Base-by-base conservation (phyloP, 2,888 invertebrate species). In the Lymantria dispar region DNA sequence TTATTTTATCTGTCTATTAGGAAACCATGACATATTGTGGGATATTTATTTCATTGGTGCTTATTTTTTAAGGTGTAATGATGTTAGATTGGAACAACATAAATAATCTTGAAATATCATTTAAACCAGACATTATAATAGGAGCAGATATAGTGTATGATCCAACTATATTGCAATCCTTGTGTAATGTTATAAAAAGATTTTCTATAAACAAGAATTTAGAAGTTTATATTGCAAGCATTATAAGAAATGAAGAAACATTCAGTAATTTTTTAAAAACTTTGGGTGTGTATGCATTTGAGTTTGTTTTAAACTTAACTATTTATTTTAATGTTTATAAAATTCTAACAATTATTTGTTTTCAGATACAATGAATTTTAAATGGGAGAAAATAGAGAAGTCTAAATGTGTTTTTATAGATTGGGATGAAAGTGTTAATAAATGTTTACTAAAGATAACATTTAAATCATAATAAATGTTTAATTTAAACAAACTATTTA, bases 241-340 rank as follows among this genome's bases (percentile, higher is more conserved):
- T 86, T 43, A 76, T 95, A 58, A 87, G 96, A 61, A 96, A 95
- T 84, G 80, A 90, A 67, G 83, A 91, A 0, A 96, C 96, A 0
- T 84, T 94, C 57, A 65, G 84, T 3, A 67, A 75, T 22, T 96
- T 96, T 82, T 73, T 94, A 41, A 60, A 81, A 12, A 69, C 79
- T 58, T 77, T 95, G 63, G 90, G 95, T 95, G 74, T 76, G 80
- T 56, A 29, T 51, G 13, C 38, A n/a, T 12, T 38, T n/a, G n/a
- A n/a, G 11, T n/a, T 13, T 38, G 38, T 38, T 38, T 5, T 38
- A 36, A n/a, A 22, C 29, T n/a, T 43, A 13, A 13, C 9, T 7
- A 7, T 33, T 5, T 42, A 3, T 33, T 12, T 13, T 0, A 31
- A 9, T 41, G 15, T 41, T 15, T 10, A 11, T 2, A 15, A 22